Percentiles rank a stretch among this genome's conserved stretches.
Conservation (phyloP, 2,113 vertebrate genomes). For the Meles meles region DNA sequence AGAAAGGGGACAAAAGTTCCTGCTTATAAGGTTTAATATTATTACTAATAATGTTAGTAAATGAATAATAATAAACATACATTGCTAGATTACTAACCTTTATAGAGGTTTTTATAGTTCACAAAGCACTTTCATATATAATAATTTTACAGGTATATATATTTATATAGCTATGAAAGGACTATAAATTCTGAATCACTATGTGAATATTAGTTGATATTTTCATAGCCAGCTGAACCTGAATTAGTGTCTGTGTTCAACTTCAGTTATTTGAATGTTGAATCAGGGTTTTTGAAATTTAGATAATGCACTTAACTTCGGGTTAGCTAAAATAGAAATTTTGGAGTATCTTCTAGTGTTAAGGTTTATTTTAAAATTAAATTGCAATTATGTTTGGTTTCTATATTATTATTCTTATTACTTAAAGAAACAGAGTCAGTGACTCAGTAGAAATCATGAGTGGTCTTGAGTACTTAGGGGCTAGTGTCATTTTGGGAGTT, state of each 20-base stretch:
- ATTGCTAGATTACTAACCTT: neutral
- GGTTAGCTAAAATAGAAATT: conserved; percentile 30
- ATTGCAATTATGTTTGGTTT: neutral
- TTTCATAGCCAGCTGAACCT: neutral
- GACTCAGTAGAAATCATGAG: neutral
- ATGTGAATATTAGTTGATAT: neutral
- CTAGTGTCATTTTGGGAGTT: neutral
- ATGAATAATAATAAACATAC: neutral
- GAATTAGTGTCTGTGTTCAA: neutral
- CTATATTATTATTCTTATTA: neutral
- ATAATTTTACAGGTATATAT: neutral
- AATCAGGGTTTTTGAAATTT: conserved; percentile 9
- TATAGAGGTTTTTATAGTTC: neutral
- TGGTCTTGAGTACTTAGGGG: neutral
- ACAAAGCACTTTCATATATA: neutral
- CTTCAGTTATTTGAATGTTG: conserved; percentile 31
- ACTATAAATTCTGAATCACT: neutral
- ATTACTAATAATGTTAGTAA: neutral
- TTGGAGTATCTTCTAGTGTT: conserved; percentile 11
- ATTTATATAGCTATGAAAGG: neutral
- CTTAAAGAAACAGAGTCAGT: neutral
- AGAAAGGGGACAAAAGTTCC: neutral
- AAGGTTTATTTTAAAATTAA: conserved; percentile 40
- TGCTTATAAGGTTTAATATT: neutral
- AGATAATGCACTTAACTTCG: neutral